phyloP scores from a whole-genome alignment of 1,140 invertebrate genomes.

The Harlomillsia oculata region DNA sequence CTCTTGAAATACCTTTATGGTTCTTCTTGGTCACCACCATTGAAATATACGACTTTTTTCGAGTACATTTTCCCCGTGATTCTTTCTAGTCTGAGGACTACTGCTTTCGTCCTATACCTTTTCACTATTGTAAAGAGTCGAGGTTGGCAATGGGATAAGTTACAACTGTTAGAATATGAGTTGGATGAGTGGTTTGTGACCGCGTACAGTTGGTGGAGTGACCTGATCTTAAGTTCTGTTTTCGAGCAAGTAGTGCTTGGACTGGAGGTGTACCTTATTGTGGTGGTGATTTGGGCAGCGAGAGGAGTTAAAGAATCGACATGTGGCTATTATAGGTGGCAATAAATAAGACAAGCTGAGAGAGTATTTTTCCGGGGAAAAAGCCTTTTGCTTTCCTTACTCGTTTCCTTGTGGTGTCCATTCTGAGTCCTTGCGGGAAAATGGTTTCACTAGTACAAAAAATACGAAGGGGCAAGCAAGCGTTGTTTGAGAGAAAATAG shows the following conservation, averaged over 20 bases:
- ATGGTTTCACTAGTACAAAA: too few relatives aligned
- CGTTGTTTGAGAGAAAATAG: constrained; percentile 7
- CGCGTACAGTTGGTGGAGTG: constrained; percentile 12
- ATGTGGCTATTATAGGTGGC: constrained; percentile 20
- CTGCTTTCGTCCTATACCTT: too few relatives aligned
- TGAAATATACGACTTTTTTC: too few relatives aligned
- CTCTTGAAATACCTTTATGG: neutral
- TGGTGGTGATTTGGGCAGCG: constrained; percentile 15
- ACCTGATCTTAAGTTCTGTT: constrained; percentile 8
- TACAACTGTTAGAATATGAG: constrained; percentile 10
- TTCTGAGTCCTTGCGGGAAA: too few relatives aligned
- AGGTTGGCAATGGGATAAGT: too few relatives aligned
- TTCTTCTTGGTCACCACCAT: neutral
- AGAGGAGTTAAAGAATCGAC: constrained; percentile 17
- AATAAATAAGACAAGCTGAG: constrained; percentile 18
- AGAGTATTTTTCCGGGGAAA: constrained; percentile 11
- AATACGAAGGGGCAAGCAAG: too few relatives aligned
- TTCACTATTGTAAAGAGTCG: too few relatives aligned
- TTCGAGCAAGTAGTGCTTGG: neutral
- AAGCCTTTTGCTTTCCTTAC: too few relatives aligned
- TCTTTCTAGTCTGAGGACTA: too few relatives aligned
- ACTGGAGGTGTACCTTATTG: constrained; percentile 12
- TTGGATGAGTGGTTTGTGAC: constrained; percentile 13
- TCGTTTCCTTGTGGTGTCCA: too few relatives aligned
- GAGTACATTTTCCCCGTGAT: too few relatives aligned